Evolutionary conservation across 2,888 invertebrate species (phyloP).

Genomic region (Drosophila kuntzei): DNA sequence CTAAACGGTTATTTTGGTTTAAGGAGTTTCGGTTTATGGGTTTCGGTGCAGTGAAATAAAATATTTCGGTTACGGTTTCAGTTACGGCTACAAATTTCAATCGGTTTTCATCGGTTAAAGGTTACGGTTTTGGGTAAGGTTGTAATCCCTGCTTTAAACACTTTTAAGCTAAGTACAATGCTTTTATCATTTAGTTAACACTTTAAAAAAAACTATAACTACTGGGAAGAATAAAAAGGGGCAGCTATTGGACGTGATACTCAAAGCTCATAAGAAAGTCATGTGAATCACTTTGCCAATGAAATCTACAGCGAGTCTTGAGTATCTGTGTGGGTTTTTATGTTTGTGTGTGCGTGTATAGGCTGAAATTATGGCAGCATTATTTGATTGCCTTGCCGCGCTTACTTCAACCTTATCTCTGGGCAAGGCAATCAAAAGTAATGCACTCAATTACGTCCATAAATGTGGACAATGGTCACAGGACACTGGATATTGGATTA

Average conservation of each 20-base stretch:
- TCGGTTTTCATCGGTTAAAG: no score
- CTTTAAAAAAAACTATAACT: not conserved
- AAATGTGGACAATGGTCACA: constrained; percentile 46
- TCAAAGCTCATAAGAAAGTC: constrained; percentile 8
- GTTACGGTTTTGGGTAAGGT: no score
- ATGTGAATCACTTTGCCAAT: constrained; percentile 1
- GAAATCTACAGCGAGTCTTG: not conserved
- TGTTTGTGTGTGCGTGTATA: constrained; percentile 12
- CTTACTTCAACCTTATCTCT: constrained; percentile 45
- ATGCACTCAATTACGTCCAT: constrained; percentile 76
- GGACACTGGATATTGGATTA: constrained; percentile 6
- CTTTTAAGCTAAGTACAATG: not conserved
- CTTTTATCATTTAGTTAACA: not conserved
- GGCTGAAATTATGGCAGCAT: constrained; percentile 53
- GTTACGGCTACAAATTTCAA: no score
- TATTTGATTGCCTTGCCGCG: constrained; percentile 63
- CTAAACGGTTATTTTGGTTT: no score
- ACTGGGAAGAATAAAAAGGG: not conserved
- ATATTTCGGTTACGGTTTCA: no score
- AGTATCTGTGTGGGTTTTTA: not conserved
- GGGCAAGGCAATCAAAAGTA: constrained; percentile 66
- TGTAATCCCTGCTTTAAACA: no score
- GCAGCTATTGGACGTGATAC: not conserved
- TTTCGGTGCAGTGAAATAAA: no score
- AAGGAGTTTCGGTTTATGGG: no score